Evolutionary conservation across 2,888 invertebrate species (phyloP), one percentile per base, ranked within the genome.

Genomic region (Drosophila nr. medialis): DNA sequence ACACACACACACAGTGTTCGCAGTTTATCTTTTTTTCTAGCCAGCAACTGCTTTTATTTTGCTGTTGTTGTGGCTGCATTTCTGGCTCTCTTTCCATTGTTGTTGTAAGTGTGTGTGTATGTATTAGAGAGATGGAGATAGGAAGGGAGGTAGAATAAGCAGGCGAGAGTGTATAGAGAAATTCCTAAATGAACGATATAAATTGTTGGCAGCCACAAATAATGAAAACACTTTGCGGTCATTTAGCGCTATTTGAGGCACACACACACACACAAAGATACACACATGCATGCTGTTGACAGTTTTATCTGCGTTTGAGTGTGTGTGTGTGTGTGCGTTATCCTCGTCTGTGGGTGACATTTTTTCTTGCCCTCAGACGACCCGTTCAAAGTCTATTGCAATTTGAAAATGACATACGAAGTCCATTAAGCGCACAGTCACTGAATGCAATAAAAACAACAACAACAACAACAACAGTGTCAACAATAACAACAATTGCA

Each of bases 101-200:
- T 51, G 70, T 56, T 42, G 40, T 42, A 27, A 18, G 40, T 53
- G 40, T 42, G 36, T 13, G 45, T 7, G 40, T 55, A 38, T 21
- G 34, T 53, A 38, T 42, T 36, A 40, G 27, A 54, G 13, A n/a
- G 15, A 13, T 10, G 7, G 2, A 24, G 15, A n/a, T 6, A 32
- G 11, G 36, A 24, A n/a, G 24, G 45, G 18, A 21, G n/a, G 24
- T 27, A 42, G 42, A 13, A 18, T 21, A 15, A 18, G 21, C 30
- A 18, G 24, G 24, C 8, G 40, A 50, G 36, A 58, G 64, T 74
- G 86, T 76, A 80, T 78, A 70, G 79, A 70, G 87, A 90, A 90
- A 90, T 91, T 91, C 87, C 90, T 89, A 91, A 90, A 90, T 90
- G 91, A 91, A 91, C 90, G 90, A 90, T 91, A 91, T 86, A 90